phyloP scores from a whole-genome alignment of 2,888 invertebrate genomes.

The Carcina quercana region DNA sequence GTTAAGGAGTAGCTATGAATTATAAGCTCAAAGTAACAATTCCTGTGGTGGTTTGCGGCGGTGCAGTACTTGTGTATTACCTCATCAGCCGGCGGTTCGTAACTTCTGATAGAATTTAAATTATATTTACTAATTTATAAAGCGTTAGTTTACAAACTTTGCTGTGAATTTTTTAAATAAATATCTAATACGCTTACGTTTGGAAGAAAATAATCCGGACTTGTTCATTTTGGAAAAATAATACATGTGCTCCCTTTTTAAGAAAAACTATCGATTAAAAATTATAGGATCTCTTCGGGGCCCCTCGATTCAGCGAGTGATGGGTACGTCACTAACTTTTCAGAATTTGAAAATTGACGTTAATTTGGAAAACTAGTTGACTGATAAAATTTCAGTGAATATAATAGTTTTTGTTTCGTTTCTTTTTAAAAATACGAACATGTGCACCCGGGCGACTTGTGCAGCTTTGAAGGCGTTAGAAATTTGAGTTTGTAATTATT shows the following conservation, averaged over 20 bases:
- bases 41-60: slow-evolving; percentile 68
- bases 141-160: too few species aligned
- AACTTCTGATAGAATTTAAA: slow-evolving; percentile 25
- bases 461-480: slow-evolving; percentile 67
- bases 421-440: slow-evolving; percentile 25
- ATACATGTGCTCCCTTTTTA: too few species aligned
- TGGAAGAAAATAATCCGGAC: too few species aligned
- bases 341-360: slow-evolving; percentile 23
- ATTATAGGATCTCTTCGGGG: slow-evolving; percentile 26
- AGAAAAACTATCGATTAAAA: slow-evolving; percentile 19
- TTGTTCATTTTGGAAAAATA: too few species aligned
- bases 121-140: slow-evolving; percentile 4
- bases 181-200: too few species aligned
- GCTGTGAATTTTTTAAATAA: too few species aligned
- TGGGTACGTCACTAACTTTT: slow-evolving; percentile 48
- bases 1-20: slow-evolving; percentile 50
- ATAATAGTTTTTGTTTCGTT: slow-evolving; percentile 10
- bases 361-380: slow-evolving; percentile 1
- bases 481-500: slow-evolving; percentile 21
- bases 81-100: slow-evolving; percentile 73
- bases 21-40: slow-evolving; percentile 68
- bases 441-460: slow-evolving; percentile 68
- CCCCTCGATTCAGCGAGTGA: slow-evolving; percentile 32
- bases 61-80: slow-evolving; percentile 69
- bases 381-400: slow-evolving; percentile 10